Percentiles rank a stretch among this genome's conserved stretches.
phyloP scores from a whole-genome alignment of 2,797 vertebrate species.

The Dicrostonyx torquatus region DNA sequence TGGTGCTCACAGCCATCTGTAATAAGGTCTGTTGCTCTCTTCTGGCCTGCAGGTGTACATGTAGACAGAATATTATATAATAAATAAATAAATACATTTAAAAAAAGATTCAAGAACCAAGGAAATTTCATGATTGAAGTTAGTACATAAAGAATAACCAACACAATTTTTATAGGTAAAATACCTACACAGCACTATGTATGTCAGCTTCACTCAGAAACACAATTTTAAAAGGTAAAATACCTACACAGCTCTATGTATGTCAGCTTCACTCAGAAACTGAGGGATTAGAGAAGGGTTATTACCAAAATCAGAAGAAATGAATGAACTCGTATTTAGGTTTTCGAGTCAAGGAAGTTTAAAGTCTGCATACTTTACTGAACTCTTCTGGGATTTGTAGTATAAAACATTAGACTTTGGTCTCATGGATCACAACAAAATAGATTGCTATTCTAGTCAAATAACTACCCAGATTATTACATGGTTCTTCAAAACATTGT shows the following conservation, averaged over 20 bases:
- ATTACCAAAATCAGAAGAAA: slow-evolving; percentile 33
- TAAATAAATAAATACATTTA: too few relatives aligned
- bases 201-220: background rate
- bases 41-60: too few relatives aligned
- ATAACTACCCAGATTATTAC: background rate
- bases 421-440: slow-evolving; percentile 16
- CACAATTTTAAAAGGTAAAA: slow-evolving; percentile 18
- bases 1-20: too few relatives aligned
- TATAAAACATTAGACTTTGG: background rate
- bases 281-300: background rate
- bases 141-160: background rate
- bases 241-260: background rate
- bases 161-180: slow-evolving; percentile 3
- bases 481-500: slow-evolving; percentile 31
- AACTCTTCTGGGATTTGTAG: slow-evolving; percentile 9
- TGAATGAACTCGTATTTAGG: background rate
- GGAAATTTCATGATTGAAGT: slow-evolving; percentile 14
- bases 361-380: slow-evolving; percentile 12
- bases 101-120: background rate
- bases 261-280: background rate
- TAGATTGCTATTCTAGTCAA: slow-evolving; percentile 13
- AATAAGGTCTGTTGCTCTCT: too few relatives aligned
- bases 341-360: slow-evolving; percentile 50
- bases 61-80: too few relatives aligned
- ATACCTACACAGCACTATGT: background rate